Conservation (phyloP, 2,888 invertebrate genomes). For the Epistrophe eligans region DNA sequence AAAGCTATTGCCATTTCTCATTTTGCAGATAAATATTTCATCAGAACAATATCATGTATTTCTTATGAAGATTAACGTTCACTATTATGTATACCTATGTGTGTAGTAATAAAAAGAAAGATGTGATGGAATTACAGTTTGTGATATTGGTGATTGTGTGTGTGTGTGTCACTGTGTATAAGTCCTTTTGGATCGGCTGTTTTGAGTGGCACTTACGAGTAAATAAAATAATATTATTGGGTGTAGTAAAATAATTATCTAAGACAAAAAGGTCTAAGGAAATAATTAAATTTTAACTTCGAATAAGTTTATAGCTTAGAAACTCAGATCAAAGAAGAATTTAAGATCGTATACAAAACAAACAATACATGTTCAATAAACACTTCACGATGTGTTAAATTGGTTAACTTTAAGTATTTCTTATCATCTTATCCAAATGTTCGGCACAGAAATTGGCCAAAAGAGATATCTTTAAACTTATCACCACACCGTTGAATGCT, state of each 20-base stretch:
- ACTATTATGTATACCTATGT: too few species aligned
- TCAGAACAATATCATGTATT: conserved; percentile 67
- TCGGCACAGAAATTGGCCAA: too few species aligned
- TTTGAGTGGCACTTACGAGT: conserved; percentile 39
- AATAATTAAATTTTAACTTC: background rate
- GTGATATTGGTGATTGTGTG: conserved; percentile 19
- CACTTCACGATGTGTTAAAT: too few species aligned
- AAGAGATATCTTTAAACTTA: too few species aligned
- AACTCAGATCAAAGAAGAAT: background rate
- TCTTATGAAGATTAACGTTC: conserved; percentile 71
- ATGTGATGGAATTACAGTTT: background rate
- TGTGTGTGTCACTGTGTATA: background rate
- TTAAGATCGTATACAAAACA: too few species aligned
- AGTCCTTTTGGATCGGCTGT: background rate
- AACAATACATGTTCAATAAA: too few species aligned
- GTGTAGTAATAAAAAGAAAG: background rate
- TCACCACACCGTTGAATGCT: too few species aligned
- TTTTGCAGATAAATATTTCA: conserved; percentile 72
- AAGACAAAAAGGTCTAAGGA: background rate
- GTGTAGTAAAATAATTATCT: conserved; percentile 42
- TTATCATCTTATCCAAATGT: too few species aligned
- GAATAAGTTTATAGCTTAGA: background rate
- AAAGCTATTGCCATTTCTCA: conserved; percentile 71
- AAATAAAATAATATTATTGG: conserved; percentile 54
- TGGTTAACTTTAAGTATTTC: too few species aligned